phyloP scores from a whole-genome alignment of 2,888 invertebrate species.

The Noctua janthe region DNA sequence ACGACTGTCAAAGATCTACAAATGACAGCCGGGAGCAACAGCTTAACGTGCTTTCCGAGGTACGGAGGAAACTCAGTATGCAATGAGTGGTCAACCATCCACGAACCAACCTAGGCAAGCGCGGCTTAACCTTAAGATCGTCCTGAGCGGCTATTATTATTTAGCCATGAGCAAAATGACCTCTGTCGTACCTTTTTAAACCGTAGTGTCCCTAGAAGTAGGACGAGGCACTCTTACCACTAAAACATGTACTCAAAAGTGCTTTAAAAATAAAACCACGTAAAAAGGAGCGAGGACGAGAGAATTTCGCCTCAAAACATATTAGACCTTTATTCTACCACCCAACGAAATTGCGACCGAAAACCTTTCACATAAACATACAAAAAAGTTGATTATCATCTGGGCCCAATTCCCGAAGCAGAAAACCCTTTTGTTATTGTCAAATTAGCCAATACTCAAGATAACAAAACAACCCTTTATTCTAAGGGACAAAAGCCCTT shows the following conservation, averaged over 20 bases:
- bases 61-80: too few relatives aligned
- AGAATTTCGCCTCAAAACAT: conserved; percentile 49
- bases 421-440: conserved; percentile 89
- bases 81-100: too few relatives aligned
- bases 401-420: conserved; percentile 83
- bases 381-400: conserved; percentile 88
- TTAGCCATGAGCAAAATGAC: not conserved
- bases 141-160: too few relatives aligned
- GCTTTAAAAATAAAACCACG: conserved; percentile 12
- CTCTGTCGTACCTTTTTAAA: too few relatives aligned
- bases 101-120: too few relatives aligned
- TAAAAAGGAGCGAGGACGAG: conserved; percentile 36
- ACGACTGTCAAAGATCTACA: too few relatives aligned
- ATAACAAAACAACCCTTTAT: conserved; percentile 90
- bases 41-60: too few relatives aligned
- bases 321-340: conserved; percentile 55
- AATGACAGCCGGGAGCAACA: too few relatives aligned
- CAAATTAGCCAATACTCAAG: conserved; percentile 91
- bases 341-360: conserved; percentile 77
- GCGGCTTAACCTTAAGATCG: too few relatives aligned
- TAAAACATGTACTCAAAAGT: not conserved
- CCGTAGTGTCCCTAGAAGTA: not conserved
- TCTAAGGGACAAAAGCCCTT: conserved; percentile 86
- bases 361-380: conserved; percentile 73
- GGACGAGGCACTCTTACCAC: not conserved